Base-by-base conservation (phyloP, 1,140 invertebrate species). In the Drosophila lacertosa region DNA sequence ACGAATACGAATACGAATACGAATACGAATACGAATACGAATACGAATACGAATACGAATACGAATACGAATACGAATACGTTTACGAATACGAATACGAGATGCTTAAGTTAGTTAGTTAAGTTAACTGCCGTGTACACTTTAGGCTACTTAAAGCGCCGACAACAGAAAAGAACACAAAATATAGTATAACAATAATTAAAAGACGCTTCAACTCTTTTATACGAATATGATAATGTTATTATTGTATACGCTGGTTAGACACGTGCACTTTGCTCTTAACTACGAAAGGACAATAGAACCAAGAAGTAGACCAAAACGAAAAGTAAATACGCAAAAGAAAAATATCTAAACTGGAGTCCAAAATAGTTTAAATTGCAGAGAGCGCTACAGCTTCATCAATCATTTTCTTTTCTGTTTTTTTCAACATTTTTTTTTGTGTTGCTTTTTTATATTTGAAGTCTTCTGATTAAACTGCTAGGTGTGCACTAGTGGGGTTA, bases 191-290 rank as follows among this genome's bases (percentile, higher is more conserved):
- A 64, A 2, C 20, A 22, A 50, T 48, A 51, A 59, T 15, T 48
- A 40, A 29, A 62, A 68, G 22, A 68, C 58, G 58, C 58, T 32
- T 60, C 57, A 67, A 62, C 44, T 29, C 11, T 11, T 58, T 58
- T n/a, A 45, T 40, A 65, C 76, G 64, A 68, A 48, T 76, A 68
- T 58, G 62, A 72, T 58, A 77, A 80, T 58, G 47, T 58, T 55
- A 53, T 58, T 55, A 39, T 20, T 2, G 3, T 18, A 15, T 51
- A 70, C 42, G 44, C 51, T 44, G 60, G 26, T 50, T 50, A 55
- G 81, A 65, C 77, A 81, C 81, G 81, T 86, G 81, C 81, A 86
- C 55, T 59, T 81, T 80, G 70, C 40, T 68, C 24, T 60, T 79
- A 50, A 71, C 63, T 66, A 71, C 68, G 18, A 54, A 22, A 66